A percentile compares a stretch with the other conserved stretches of the same genome.
These are phyloP conservation scores for Rhagoletis zephyria DNA, from an alignment of 1,140 invertebrate species.

Conservation along the genomic window DNA sequence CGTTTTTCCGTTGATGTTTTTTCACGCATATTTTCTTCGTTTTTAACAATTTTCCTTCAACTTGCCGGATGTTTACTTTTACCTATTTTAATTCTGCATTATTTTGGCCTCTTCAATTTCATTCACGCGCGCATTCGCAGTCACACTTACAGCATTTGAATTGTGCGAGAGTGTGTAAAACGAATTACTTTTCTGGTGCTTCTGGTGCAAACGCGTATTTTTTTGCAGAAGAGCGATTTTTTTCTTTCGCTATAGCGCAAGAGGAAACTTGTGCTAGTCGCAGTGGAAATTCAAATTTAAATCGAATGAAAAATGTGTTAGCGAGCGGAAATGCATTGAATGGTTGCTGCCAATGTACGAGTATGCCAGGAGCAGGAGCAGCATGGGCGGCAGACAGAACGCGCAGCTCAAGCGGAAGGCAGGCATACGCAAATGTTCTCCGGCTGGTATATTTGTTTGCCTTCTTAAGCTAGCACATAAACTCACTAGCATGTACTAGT, in stretches of 20 bases:
- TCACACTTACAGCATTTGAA: background rate
- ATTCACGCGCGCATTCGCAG: background rate
- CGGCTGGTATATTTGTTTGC: background rate
- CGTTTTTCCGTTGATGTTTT: background rate
- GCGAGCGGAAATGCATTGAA: constrained; percentile 46
- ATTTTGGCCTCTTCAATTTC: constrained; percentile 31
- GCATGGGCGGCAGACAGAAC: background rate
- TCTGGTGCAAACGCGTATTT: background rate
- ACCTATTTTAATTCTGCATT: constrained; percentile 30
- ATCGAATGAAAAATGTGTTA: constrained; percentile 50
- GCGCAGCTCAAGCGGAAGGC: background rate
- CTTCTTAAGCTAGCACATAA: constrained; percentile 29
- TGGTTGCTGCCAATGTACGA: background rate
- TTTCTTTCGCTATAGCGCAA: background rate
- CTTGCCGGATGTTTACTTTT: background rate
- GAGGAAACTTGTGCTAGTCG: background rate
- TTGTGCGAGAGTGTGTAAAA: constrained; percentile 30
- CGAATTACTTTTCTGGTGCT: constrained; percentile 25
- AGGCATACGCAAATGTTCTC: background rate
- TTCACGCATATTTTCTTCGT: background rate
- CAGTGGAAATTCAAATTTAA: constrained; percentile 42
- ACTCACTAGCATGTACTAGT: constrained; percentile 9
- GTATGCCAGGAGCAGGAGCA: background rate
- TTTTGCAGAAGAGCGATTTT: background rate
- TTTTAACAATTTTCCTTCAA: background rate